These are phyloP conservation scores for Chloroceryle inda DNA, from an alignment of 2,797 vertebrate genomes.

Conservation along the genomic window DNA sequence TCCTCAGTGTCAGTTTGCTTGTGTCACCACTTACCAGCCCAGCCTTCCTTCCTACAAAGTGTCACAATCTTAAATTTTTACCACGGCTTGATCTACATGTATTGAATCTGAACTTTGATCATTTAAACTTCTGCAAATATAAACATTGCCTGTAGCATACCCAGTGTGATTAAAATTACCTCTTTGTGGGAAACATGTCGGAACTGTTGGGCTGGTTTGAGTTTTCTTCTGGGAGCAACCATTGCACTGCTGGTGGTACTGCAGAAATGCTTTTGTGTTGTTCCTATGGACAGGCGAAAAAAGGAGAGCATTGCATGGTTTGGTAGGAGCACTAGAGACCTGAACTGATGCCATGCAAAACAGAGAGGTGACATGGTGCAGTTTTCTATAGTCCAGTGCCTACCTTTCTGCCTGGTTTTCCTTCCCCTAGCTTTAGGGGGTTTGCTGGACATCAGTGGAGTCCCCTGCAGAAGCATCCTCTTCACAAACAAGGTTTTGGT, in stretches of 20 bases:
- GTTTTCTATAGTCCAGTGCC: neutral
- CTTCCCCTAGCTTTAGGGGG: neutral
- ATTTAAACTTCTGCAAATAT: neutral
- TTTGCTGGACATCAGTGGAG: neutral
- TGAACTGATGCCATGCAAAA: neutral
- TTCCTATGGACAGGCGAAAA: neutral
- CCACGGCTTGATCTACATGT: neutral
- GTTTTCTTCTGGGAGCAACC: neutral
- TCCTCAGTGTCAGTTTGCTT: constrained; percentile 46
- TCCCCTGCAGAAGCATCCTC: neutral
- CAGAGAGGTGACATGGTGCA: neutral
- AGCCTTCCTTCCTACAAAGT: constrained; percentile 11
- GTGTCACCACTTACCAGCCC: constrained; percentile 45
- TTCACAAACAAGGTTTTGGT: constrained; percentile 1
- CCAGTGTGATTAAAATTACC: neutral
- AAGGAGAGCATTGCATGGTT: neutral
- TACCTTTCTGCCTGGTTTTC: neutral
- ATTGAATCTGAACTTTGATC: neutral
- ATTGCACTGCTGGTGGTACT: neutral
- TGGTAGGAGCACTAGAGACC: neutral
- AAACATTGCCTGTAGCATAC: neutral
- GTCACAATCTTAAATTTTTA: constrained; percentile 16
- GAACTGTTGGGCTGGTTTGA: neutral
- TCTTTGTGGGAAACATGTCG: neutral
- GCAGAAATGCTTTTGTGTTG: neutral